Evolutionary conservation across 1,140 invertebrate species (phyloP), one percentile per base, ranked within the genome.

Genomic region (Sesamia nonagrioides): DNA sequence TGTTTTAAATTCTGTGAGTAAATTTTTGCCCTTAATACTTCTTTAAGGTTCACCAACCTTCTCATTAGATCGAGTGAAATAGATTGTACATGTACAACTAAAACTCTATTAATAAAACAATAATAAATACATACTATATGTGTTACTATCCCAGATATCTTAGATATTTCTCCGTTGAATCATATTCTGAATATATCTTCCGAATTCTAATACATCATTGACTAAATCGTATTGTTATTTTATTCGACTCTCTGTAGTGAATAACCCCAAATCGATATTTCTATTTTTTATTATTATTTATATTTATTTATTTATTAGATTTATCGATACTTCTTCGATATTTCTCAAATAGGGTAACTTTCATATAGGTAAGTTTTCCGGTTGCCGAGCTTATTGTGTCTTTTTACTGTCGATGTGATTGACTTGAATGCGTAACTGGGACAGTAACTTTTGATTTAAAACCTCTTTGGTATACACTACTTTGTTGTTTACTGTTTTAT

Each of bases 31-130:
- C 60, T 66, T 66, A 54, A 61, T 61, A 37, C 15, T 33, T 18
- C 4, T 61, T 45, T 37, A 54, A 27, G 74, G n/a, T 77, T 77
- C 60, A 77, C 13, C 48, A 77, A 77, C 61, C 73, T 63, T 54
- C 69, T 56, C 50, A 21, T 40, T 40, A 40, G 33, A 40, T 56
- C n/a, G n/a, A 9, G 17, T 13, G 0, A n/a, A 60, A 42, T 40
- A 74, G 71, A 58, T 74, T 54, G 60, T 60, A 45, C 40, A 60
- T 9, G 17, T 73, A 54, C 68, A 18, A 72, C 68, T 54, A 74
- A 9, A 45, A 27, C 35, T 52, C 21, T 74, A 27, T 74, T 60
- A 74, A 42, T 50, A 72, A 72, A 50, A 9, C 48, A 54, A 54
- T 33, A 52, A 35, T 45, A 27, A 68, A 68, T 50, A 50, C 18